phyloP scores from a whole-genome alignment of 2,797 vertebrate genomes.

The Anas bernieri region DNA sequence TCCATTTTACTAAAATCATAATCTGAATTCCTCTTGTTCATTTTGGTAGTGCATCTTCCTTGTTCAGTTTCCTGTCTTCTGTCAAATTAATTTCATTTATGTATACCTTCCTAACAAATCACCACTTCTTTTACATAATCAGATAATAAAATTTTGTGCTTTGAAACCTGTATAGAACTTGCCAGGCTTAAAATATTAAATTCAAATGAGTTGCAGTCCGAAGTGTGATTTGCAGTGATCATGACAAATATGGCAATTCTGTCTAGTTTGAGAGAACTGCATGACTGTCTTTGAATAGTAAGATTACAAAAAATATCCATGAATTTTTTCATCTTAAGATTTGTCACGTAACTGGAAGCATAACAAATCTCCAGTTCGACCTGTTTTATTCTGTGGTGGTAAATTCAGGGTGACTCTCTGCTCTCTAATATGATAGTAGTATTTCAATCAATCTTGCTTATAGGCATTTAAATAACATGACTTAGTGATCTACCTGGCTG shows the following conservation, averaged over 20 bases:
- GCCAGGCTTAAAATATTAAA: background rate
- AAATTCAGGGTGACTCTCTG: background rate
- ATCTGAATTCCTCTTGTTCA: slow-evolving; percentile 21
- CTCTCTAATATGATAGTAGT: background rate
- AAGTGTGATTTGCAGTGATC: background rate
- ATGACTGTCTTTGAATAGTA: background rate
- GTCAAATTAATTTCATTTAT: slow-evolving; percentile 58
- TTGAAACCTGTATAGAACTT: background rate
- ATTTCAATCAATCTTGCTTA: slow-evolving; percentile 14
- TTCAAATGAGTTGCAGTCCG: background rate
- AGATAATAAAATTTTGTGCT: slow-evolving; percentile 28
- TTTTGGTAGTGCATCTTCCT: slow-evolving; percentile 37
- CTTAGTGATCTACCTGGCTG: slow-evolving; percentile 9
- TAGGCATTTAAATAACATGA: background rate
- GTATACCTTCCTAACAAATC: slow-evolving; percentile 44
- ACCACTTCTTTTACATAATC: background rate
- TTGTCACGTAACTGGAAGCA: background rate
- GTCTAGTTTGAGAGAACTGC: background rate
- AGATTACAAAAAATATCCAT: background rate
- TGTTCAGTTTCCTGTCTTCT: slow-evolving; percentile 47
- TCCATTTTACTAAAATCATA: slow-evolving; percentile 56
- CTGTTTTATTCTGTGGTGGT: background rate
- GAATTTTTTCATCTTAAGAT: background rate
- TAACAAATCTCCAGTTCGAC: background rate
- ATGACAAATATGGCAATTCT: background rate